phyloP scores from a whole-genome alignment of 2,888 invertebrate genomes.

The Limnephilus marmoratus region DNA sequence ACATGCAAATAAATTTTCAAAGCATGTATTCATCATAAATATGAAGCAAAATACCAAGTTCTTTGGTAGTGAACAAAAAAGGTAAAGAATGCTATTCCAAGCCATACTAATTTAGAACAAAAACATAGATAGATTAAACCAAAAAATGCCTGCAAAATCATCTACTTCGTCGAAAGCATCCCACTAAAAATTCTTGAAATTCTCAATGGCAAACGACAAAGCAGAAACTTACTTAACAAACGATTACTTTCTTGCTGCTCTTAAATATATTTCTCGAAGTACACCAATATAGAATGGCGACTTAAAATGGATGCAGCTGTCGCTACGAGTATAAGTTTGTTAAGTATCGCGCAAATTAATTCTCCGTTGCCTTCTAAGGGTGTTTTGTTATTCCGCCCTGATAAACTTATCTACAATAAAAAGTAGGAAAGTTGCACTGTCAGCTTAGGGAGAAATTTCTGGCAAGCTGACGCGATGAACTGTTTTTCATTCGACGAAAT shows the following conservation, averaged over 20 bases:
- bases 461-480: neutral
- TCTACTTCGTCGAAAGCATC: neutral
- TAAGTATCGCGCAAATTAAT: conserved; percentile 27
- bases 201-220: neutral
- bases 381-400: conserved; percentile 20
- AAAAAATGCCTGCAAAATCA: neutral
- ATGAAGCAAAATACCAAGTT: neutral
- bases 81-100: neutral
- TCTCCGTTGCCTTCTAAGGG: neutral
- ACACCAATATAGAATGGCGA: neutral
- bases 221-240: neutral
- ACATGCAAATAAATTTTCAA: too few species aligned
- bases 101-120: neutral
- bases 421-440: neutral
- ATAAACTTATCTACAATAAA: neutral
- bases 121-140: neutral
- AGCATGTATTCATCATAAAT: neutral
- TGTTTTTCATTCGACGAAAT: neutral
- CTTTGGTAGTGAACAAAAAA: neutral
- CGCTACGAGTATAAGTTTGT: conserved; percentile 15
- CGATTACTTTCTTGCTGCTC: neutral
- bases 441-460: neutral
- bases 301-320: conserved; percentile 23
- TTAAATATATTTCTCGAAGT: neutral
- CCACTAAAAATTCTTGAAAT: neutral